Base-by-base conservation (phyloP, 2,797 vertebrate species). In the Lerista edwardsae region DNA sequence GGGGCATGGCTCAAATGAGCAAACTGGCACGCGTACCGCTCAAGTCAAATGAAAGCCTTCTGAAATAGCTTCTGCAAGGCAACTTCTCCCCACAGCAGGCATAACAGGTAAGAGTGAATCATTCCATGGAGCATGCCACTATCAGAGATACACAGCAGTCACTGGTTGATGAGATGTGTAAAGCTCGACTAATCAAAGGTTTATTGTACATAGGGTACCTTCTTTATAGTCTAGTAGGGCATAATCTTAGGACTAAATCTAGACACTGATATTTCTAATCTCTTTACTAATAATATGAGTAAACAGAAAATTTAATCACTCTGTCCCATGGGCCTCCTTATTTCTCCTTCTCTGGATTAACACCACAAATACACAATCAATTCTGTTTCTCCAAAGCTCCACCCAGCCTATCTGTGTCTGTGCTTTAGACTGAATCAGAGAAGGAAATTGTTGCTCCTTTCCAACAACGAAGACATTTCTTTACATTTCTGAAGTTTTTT, bases 241-340 rank as follows among this genome's bases (percentile, higher is more conserved):
- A 89, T 74, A 91, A 88, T 82, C 87, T 82, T 76, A 94, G 79
- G 84, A 86, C 15, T 78, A 64, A 90, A 88, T 92, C 89, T 90
- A 92, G 89, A 91, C 93, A 92, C 89, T 87, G 90, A 90, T 88
- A 86, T 71, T 80, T 84, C 84, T 75, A 88, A 83, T 8, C 0
- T 82, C 86, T 76, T 64, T 84, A 72, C 77, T 86, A 87, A 86
- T 90, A 92, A 87, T 75, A 44, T 0, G 3, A 91, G 84, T 80
- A 91, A 93, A 91, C 82, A 93, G 31, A 39, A 90, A 92, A 51
- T 17, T 15, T 47, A 82, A 67, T 86, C 80, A 67, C 77, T 1
- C 84, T 86, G 89, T 90, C 55, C 57, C 39, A 74, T 7, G 47
- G 62, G 31, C 9, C 31, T 75, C 71, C 21, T 25, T 41, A 41